These are phyloP conservation scores for Tiliqua scincoides DNA, from an alignment of 2,113 vertebrate species.

Conservation along the genomic window DNA sequence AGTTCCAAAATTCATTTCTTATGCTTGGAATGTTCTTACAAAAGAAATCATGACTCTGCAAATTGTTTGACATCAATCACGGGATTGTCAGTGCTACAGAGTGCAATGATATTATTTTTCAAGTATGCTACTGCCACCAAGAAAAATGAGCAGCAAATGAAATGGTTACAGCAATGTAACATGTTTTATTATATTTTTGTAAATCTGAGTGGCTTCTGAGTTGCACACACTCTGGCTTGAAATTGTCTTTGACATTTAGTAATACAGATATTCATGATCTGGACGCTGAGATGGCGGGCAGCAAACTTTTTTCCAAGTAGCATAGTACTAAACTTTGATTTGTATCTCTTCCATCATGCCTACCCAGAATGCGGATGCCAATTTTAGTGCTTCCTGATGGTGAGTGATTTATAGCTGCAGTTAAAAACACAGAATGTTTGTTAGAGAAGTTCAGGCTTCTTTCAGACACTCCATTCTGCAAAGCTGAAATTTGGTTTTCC, in stretches of 20 bases:
- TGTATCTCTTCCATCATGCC: slow-evolving; percentile 8
- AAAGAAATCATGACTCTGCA: not conserved
- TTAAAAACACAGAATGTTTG: not conserved
- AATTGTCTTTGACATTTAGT: slow-evolving; percentile 30
- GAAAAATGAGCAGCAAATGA: slow-evolving; percentile 13
- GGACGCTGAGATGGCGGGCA: slow-evolving; percentile 1
- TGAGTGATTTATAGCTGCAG: not conserved
- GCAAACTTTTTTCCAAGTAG: slow-evolving; percentile 4
- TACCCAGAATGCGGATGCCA: slow-evolving; percentile 7
- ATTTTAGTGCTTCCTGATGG: not conserved
- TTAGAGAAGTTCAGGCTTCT: not conserved
- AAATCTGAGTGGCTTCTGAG: slow-evolving; percentile 11
- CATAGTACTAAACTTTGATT: slow-evolving; percentile 13
- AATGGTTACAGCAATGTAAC: slow-evolving; percentile 19
- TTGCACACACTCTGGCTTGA: slow-evolving; percentile 10
- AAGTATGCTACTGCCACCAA: slow-evolving; percentile 7
- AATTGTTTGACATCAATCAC: not conserved
- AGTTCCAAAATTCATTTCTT: not conserved
- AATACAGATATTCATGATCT: slow-evolving; percentile 33
- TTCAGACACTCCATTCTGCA: not conserved
- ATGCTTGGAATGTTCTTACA: not conserved
- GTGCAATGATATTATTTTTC: slow-evolving; percentile 18
- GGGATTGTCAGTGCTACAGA: not conserved
- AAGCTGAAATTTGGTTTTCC: not conserved
- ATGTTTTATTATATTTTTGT: slow-evolving; percentile 18